These are phyloP conservation scores for Amphiprion clarkii DNA, from an alignment of 2,797 vertebrate genomes.

Conservation along the genomic window DNA sequence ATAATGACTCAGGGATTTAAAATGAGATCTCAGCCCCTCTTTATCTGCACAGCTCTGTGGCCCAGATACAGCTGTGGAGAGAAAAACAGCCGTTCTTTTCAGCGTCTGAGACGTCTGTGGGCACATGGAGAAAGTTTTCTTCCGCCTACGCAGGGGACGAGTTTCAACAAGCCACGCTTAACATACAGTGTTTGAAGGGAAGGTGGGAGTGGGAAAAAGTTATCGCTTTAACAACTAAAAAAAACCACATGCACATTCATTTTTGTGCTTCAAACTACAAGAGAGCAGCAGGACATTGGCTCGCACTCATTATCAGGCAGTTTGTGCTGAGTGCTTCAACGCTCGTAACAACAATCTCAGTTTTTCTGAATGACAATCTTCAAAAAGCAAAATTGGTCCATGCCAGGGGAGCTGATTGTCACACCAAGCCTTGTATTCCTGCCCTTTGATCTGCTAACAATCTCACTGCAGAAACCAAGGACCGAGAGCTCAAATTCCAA, in stretches of 20 bases:
- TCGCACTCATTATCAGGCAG: conserved; percentile 52
- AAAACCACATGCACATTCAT: conserved; percentile 76
- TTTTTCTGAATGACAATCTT: conserved; percentile 66
- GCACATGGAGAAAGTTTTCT: conserved; percentile 68
- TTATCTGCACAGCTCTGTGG: conserved; percentile 73
- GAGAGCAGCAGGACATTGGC: conserved; percentile 69
- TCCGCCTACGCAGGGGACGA: conserved; percentile 70
- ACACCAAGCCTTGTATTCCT: conserved; percentile 57
- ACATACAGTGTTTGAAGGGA: conserved; percentile 58
- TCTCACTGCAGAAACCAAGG: conserved; percentile 32
- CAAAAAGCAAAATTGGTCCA: conserved; percentile 55
- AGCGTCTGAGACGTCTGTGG: conserved; percentile 68
- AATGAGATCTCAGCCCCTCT: conserved; percentile 70
- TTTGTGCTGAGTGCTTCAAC: conserved; percentile 49
- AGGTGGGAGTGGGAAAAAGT: conserved; percentile 24
- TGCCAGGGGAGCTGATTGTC: conserved; percentile 72
- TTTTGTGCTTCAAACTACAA: conserved; percentile 80
- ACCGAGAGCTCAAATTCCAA: conserved; percentile 35
- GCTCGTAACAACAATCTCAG: conserved; percentile 32
- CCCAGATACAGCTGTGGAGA: conserved; percentile 60
- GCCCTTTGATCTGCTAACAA: conserved; percentile 36
- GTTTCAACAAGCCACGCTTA: conserved; percentile 61
- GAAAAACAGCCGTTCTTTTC: conserved; percentile 57
- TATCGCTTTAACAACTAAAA: conserved; percentile 60
- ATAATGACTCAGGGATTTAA: conserved; percentile 70